Evolutionary conservation across 2,888 invertebrate genomes (phyloP).

Genomic region (Synanthedon andrenaeformis): DNA sequence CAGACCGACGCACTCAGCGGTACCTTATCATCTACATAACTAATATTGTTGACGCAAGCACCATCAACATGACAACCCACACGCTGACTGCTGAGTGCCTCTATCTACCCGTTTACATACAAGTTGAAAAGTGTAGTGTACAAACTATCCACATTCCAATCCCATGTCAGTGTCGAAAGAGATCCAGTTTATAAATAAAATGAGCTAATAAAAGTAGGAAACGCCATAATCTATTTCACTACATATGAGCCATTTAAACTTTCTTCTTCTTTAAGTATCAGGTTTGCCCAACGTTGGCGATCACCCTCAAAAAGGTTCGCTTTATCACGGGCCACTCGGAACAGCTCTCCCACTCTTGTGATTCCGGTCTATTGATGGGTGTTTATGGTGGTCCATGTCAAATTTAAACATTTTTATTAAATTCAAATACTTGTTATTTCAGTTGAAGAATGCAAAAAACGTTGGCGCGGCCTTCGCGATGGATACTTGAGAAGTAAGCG

Average conservation of each 20-base stretch:
- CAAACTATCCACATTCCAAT: not conserved
- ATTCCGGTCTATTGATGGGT: no score
- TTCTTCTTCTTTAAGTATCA: no score
- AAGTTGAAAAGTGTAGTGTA: not conserved
- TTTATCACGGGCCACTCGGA: no score
- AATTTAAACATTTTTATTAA: no score
- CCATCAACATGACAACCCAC: not conserved
- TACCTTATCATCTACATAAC: not conserved
- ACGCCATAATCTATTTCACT: no score
- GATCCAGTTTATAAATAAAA: not conserved
- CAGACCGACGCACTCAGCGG: not conserved
- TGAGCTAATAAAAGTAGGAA: no score
- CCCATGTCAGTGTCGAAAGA: not conserved
- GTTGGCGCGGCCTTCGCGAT: slow-evolving; percentile 68
- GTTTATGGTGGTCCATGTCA: no score
- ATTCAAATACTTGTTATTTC: slow-evolving; percentile 16
- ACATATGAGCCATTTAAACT: no score
- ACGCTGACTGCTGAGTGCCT: not conserved
- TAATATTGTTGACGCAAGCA: not conserved
- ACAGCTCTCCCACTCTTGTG: no score
- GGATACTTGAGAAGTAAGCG: slow-evolving; percentile 64
- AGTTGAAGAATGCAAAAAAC: slow-evolving; percentile 70
- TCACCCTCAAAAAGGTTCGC: no score
- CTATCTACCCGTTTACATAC: not conserved
- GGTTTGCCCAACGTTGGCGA: no score